phyloP scores from a whole-genome alignment of 2,888 invertebrate genomes.

The Stenichneumon culpator region DNA sequence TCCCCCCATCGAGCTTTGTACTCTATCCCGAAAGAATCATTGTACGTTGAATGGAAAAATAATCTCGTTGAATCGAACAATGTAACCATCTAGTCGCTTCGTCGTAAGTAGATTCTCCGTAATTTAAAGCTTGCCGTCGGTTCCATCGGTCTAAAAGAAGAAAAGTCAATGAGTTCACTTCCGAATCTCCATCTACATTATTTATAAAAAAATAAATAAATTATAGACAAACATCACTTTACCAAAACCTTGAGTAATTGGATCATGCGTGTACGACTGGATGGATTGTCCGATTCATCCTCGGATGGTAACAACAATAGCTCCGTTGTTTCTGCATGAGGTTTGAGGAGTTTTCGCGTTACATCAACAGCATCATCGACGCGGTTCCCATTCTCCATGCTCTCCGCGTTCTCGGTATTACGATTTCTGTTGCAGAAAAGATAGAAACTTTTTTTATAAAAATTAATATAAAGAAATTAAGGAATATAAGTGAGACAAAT shows the following conservation, averaged over 20 bases:
- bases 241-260: conserved; percentile 76
- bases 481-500: not conserved
- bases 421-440: conserved; percentile 36
- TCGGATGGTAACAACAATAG: conserved; percentile 69
- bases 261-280: conserved; percentile 67
- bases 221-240: conserved; percentile 11
- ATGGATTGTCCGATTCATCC: conserved; percentile 66
- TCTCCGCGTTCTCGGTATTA: conserved; percentile 45
- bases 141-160: conserved; percentile 42
- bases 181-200: not conserved
- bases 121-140: conserved; percentile 50
- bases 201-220: not conserved
- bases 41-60: conserved; percentile 20
- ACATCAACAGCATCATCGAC: conserved; percentile 45
- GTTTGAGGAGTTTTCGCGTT: conserved; percentile 29
- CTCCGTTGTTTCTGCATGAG: conserved; percentile 59
- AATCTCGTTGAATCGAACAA: conserved; percentile 11
- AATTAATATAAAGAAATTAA: not conserved
- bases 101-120: conserved; percentile 37
- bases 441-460: too few relatives aligned
- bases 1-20: not conserved
- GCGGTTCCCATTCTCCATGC: conserved; percentile 52
- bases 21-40: not conserved
- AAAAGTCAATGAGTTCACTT: conserved; percentile 3
- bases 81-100: conserved; percentile 32